These are phyloP conservation scores for Kryphioiulus occultus DNA, from an alignment of 2,888 invertebrate species.

Conservation along the genomic window DNA sequence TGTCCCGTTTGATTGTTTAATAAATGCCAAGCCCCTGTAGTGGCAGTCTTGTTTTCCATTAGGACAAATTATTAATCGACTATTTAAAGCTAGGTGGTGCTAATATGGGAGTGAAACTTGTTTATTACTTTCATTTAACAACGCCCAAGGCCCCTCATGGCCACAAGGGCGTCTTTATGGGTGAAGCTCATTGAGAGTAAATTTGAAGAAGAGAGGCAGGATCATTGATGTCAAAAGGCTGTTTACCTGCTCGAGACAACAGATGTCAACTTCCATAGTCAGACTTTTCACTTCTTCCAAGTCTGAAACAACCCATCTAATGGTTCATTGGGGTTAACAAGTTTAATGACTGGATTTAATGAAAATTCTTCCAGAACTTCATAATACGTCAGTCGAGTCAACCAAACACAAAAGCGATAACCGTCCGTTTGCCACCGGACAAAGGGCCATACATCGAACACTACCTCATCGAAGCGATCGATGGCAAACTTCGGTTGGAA, in stretches of 20 bases:
- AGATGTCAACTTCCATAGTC: not conserved
- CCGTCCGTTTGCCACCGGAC: slow-evolving; percentile 85
- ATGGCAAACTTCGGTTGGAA: slow-evolving; percentile 83
- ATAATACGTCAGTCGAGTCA: slow-evolving; percentile 95
- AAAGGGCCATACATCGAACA: slow-evolving; percentile 94
- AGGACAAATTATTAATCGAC: not conserved
- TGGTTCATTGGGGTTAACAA: not conserved
- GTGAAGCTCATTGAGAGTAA: not conserved
- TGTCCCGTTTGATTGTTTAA: not conserved
- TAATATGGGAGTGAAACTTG: not conserved
- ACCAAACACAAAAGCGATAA: slow-evolving; percentile 92
- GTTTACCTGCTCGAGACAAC: not conserved
- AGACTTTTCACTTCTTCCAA: not conserved
- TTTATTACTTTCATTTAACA: not conserved
- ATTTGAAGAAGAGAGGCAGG: not conserved
- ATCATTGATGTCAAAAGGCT: not conserved
- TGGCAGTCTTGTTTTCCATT: not conserved
- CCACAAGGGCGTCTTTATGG: not conserved
- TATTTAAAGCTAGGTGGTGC: not conserved
- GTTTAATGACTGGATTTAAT: not conserved
- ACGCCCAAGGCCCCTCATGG: not conserved
- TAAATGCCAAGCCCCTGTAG: not conserved
- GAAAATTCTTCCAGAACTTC: slow-evolving; percentile 74
- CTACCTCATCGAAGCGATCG: slow-evolving; percentile 85
- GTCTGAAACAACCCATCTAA: not conserved